These are phyloP conservation scores for Hydropotes inermis DNA, from an alignment of 2,113 vertebrate genomes.

Conservation along the genomic window DNA sequence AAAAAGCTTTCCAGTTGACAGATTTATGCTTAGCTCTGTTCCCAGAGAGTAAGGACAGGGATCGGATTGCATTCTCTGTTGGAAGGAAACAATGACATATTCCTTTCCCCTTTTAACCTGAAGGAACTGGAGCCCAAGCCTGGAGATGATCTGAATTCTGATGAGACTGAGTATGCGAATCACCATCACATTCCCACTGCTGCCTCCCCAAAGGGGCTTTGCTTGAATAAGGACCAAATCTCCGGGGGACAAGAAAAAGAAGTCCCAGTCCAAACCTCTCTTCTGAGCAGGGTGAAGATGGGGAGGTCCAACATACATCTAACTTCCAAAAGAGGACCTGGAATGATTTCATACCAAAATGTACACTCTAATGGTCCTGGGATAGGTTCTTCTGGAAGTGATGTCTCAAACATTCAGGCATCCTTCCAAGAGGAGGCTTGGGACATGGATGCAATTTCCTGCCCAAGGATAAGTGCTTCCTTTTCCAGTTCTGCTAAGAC, in stretches of 20 bases:
- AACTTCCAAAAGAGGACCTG: neutral
- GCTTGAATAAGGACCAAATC: conserved; percentile 58
- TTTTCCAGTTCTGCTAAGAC: neutral
- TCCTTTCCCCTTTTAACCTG: conserved; percentile 68
- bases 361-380: neutral
- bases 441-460: conserved; percentile 59
- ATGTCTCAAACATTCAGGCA: neutral
- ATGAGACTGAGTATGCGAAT: conserved; percentile 47
- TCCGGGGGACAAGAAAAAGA: conserved; percentile 25
- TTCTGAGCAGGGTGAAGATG: conserved; percentile 57
- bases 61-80: neutral
- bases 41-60: neutral
- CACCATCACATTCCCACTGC: conserved; percentile 69
- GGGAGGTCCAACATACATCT: neutral
- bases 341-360: neutral
- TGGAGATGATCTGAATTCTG: conserved; percentile 71
- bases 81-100: neutral
- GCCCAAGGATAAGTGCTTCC: conserved; percentile 27
- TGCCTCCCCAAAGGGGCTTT: conserved; percentile 8
- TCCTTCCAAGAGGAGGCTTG: conserved; percentile 47
- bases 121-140: conserved; percentile 81
- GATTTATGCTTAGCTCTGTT: neutral
- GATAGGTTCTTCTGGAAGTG: neutral
- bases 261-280: conserved; percentile 11
- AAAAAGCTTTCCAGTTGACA: neutral